Base-by-base conservation (phyloP, 2,888 invertebrate genomes). In the Agrilus mali region DNA sequence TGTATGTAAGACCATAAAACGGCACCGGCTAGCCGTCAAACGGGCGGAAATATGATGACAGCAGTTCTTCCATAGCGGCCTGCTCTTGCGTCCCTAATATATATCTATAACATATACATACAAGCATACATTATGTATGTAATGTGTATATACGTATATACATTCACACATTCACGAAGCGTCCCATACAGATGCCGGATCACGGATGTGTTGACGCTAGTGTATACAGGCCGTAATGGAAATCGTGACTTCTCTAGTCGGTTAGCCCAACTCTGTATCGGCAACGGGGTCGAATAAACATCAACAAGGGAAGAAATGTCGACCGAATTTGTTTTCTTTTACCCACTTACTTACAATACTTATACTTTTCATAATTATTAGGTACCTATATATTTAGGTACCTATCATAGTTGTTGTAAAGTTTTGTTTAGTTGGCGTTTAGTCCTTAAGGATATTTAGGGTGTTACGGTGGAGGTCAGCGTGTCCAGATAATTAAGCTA, bases 181-280 rank as follows among this genome's bases (percentile, higher is more conserved):
- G 27, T 27, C 27, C 27, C 27, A 27, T 27, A 27, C 48, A 49
- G 52, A 55, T 52, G 55, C 54, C 47, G 51, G 47, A 51, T 54
- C 55, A 54, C 57, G 56, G 54, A 50, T 59, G 56, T 59, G 56
- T 57, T 56, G 55, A 54, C 56, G 53, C 55, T 53, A 58, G 57
- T 59, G 60, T 61, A 61, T 60, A 62, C 59, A 60, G 53, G 52
- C 57, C 52, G 57, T 61, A 61, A 61, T 61, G 58, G 60, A 60
- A 61, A 60, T 61, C 61, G 60, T 61, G 61, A 61, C 61, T 60
- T 58, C 27, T 27, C 27, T 27, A 27, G 27, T 27, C 27, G 27
- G 27, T 47, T 47, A 48, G 47, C 48, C 27, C 27, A 27, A 27
- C 27, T n/a, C n/a, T 8, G 37, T 34, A 22, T 31, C 35, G 17